Conservation (phyloP, 2,888 invertebrate genomes). For the Apantesis nais region DNA sequence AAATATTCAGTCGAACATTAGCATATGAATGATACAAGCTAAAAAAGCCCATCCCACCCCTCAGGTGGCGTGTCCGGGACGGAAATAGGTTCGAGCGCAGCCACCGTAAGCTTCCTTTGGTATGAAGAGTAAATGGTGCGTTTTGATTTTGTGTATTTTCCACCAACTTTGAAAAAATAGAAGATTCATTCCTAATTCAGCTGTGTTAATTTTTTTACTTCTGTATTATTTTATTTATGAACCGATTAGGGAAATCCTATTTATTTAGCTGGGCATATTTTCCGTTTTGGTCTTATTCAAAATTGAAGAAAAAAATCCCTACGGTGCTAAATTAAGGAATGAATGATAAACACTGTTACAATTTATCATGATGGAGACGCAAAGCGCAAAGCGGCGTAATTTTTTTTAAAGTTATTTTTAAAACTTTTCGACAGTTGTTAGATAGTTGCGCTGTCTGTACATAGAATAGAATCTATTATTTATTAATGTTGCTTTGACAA, state of each 20-base stretch:
- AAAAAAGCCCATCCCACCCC: constrained; percentile 59
- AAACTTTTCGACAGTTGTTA: neutral
- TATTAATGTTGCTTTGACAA: neutral
- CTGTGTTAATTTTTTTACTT: neutral
- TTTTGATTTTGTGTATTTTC: constrained; percentile 23
- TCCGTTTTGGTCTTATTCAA: too few species aligned
- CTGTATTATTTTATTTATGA: neutral
- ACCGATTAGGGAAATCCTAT: too few species aligned
- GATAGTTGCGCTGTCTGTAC: too few species aligned
- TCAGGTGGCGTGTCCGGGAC: constrained; percentile 69
- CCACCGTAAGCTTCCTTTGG: constrained; percentile 44
- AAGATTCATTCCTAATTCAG: neutral
- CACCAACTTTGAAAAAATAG: neutral
- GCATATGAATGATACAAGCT: constrained; percentile 78
- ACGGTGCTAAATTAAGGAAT: too few species aligned
- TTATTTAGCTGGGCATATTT: too few species aligned
- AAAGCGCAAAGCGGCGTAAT: too few species aligned
- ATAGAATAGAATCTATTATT: neutral
- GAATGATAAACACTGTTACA: too few species aligned
- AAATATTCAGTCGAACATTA: constrained; percentile 70
- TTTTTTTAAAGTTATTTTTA: neutral
- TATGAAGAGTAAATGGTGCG: constrained; percentile 46
- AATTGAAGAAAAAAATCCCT: too few species aligned
- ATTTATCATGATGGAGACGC: too few species aligned
- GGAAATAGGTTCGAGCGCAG: constrained; percentile 71